Percentiles rank a stretch among this genome's conserved stretches.
Conservation (phyloP, 2,797 vertebrate genomes). For the Leucoraja ocellata region DNA sequence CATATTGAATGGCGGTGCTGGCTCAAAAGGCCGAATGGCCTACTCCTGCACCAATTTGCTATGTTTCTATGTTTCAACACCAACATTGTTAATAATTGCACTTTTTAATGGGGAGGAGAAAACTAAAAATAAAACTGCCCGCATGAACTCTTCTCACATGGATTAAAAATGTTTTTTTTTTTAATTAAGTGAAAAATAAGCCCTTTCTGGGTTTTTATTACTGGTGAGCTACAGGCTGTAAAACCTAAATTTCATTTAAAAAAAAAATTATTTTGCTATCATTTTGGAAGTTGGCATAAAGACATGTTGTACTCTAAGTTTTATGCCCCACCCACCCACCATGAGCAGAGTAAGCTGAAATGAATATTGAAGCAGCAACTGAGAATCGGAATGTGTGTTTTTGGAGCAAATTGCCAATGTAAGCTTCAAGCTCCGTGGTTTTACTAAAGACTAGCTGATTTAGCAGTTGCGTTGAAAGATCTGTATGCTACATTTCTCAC, state of each 20-base stretch:
- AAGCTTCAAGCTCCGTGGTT: neutral
- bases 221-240: neutral
- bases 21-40: too few relatives aligned
- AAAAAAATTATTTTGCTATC: neutral
- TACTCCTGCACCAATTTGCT: too few relatives aligned
- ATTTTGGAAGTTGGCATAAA: neutral
- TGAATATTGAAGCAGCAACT: neutral
- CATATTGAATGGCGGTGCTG: too few relatives aligned
- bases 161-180: neutral
- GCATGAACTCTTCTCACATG: neutral
- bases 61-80: too few relatives aligned
- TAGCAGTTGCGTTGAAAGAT: neutral
- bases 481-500: neutral
- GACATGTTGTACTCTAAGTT: too few relatives aligned
- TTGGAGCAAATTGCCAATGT: neutral
- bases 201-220: neutral
- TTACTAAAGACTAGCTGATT: slow-evolving; percentile 2
- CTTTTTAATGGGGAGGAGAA: neutral
- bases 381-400: slow-evolving; percentile 6
- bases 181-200: neutral
- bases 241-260: neutral
- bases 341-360: neutral
- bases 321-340: neutral
- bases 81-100: neutral
- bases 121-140: slow-evolving; percentile 1